These are phyloP conservation scores for Nycteola revayana DNA, from an alignment of 2,888 invertebrate species.

Conservation along the genomic window DNA sequence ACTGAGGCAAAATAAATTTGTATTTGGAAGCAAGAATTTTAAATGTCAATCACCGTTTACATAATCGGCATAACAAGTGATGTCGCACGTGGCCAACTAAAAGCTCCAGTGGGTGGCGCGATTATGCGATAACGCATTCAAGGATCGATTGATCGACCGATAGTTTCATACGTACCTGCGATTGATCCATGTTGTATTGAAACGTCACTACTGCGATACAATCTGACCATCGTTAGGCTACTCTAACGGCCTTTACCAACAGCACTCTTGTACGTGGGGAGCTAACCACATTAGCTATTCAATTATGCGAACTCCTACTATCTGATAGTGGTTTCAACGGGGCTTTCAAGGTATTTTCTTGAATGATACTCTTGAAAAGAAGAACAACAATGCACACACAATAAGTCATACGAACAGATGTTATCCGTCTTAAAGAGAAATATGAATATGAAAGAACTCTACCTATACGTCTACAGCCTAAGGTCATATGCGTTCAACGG, in stretches of 20 bases:
- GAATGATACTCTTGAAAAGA: slow-evolving; percentile 53
- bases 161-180: slow-evolving; percentile 46
- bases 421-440: slow-evolving; percentile 38
- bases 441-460: slow-evolving; percentile 41
- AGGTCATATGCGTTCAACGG: slow-evolving; percentile 40
- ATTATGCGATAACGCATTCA: slow-evolving; percentile 42
- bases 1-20: too few relatives aligned
- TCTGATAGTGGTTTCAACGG: slow-evolving; percentile 59
- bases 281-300: slow-evolving; percentile 66
- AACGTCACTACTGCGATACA: slow-evolving; percentile 71
- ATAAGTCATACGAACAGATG: slow-evolving; percentile 44
- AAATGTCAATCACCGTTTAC: slow-evolving; percentile 6
- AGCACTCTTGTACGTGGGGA: slow-evolving; percentile 47
- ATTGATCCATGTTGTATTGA: slow-evolving; percentile 76
- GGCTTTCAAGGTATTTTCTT: slow-evolving; percentile 52
- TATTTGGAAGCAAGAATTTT: not conserved
- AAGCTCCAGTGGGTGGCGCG: slow-evolving; percentile 41
- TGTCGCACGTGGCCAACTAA: slow-evolving; percentile 40
- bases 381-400: slow-evolving; percentile 56
- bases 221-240: slow-evolving; percentile 70
- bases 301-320: slow-evolving; percentile 67
- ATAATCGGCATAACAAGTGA: slow-evolving; percentile 14
- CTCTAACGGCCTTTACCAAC: slow-evolving; percentile 47
- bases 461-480: slow-evolving; percentile 4
- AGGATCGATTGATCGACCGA: slow-evolving; percentile 50